Evolutionary conservation across 2,888 invertebrate species (phyloP).

Genomic region (Brassicogethes aeneus): DNA sequence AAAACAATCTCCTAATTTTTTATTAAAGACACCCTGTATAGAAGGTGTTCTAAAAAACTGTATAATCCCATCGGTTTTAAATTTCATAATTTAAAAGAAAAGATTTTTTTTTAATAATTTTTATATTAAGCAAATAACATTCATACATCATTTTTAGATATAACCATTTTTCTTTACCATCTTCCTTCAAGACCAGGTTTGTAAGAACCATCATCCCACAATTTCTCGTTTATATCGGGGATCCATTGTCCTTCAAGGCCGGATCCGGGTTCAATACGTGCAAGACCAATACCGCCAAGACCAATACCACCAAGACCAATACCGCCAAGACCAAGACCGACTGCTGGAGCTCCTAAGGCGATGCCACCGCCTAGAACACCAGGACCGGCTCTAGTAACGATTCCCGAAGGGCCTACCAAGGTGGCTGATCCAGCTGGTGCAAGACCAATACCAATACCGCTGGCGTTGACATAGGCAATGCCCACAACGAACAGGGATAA

Average conservation of each 20-base stretch:
- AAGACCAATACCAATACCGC: background rate
- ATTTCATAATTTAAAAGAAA: too few species aligned
- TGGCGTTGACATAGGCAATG: background rate
- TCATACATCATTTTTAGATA: too few species aligned
- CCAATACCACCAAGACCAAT: background rate
- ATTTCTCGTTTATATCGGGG: slow-evolving; percentile 22
- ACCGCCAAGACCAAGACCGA: slow-evolving; percentile 7
- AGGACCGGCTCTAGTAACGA: background rate
- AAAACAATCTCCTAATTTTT: too few species aligned
- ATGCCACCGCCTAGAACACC: slow-evolving; percentile 3
- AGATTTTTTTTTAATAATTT: too few species aligned
- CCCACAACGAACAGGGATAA: background rate
- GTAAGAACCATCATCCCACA: slow-evolving; percentile 31
- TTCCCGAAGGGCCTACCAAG: background rate
- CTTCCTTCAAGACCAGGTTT: slow-evolving; percentile 17
- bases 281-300: slow-evolving; percentile 5
- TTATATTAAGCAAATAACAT: too few species aligned
- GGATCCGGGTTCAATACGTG: slow-evolving; percentile 9
- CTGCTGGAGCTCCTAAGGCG: slow-evolving; percentile 4
- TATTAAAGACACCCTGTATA: too few species aligned
- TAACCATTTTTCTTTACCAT: background rate
- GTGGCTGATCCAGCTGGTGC: background rate
- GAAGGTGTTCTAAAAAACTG: too few species aligned
- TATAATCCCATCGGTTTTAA: too few species aligned
- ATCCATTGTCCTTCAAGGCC: slow-evolving; percentile 28